Conservation (phyloP, 2,113 vertebrate genomes). For the Hydrolagus affinis region DNA sequence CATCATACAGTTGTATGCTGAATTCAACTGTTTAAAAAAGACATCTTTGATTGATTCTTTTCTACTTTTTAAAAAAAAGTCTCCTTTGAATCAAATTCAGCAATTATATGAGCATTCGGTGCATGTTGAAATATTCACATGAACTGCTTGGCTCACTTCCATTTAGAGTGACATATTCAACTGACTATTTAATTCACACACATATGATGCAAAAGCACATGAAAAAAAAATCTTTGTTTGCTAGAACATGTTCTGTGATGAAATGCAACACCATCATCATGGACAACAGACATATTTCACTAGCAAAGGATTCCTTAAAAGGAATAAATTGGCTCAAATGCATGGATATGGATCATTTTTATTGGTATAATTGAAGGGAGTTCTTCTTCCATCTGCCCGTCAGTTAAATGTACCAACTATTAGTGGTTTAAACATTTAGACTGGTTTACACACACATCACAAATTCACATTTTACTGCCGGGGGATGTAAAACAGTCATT, state of each 20-base stretch:
- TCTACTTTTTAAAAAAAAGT: conserved; percentile 13
- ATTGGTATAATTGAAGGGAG: background rate
- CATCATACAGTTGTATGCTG: background rate
- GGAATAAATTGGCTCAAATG: background rate
- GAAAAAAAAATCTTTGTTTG: conserved; percentile 69
- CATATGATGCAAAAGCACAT: conserved; percentile 57
- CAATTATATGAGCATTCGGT: background rate
- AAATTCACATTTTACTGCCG: too few relatives aligned
- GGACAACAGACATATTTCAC: background rate
- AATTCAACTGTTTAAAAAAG: conserved; percentile 5
- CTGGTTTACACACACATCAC: too few relatives aligned
- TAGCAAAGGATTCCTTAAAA: background rate
- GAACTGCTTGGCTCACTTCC: conserved; percentile 41
- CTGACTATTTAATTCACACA: conserved; percentile 64
- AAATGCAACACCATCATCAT: background rate
- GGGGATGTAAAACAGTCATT: too few relatives aligned
- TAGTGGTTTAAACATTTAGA: too few relatives aligned
- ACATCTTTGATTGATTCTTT: background rate
- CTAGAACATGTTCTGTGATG: background rate
- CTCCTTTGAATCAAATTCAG: background rate
- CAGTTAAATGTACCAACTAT: too few relatives aligned
- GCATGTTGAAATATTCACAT: conserved; percentile 41
- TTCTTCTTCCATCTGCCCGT: too few relatives aligned
- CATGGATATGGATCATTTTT: background rate
- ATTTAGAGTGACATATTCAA: conserved; percentile 49